Base-by-base conservation (phyloP, 2,888 invertebrate species). In the Agriopis leucophaearia region DNA sequence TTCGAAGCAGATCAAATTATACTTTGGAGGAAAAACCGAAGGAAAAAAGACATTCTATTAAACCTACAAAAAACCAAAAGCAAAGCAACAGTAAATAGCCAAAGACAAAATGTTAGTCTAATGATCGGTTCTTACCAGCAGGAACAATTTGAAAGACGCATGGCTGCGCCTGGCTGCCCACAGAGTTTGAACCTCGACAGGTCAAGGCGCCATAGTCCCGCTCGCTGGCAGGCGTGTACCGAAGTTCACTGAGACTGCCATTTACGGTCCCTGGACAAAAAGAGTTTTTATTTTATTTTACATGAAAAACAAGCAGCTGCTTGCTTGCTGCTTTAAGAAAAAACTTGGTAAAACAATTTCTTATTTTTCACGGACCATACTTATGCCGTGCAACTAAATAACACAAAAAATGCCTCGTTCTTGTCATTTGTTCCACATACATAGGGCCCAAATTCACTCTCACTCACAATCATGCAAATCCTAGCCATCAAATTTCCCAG, bases 121-220 rank as follows among this genome's bases (percentile, higher is more conserved):
- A 16, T 6, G 9, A 7, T 16, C 9, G 15, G 12, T 38, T 81
- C 89, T 94, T 88, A 97, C 97, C 97, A 89, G 97, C 97, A 55
- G 97, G 97, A 74, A 98, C 97, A 71, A 98, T 96, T 94, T 97
- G 97, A 88, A 97, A 98, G 81, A 97, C 95, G 87, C 98, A 98
- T 2, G 98, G 97, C 75, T 97, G 96, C 71, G 95, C 94, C 87
- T 98, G 98, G 73, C 96, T 95, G 54, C 98, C 98, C 74, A 98
- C 97, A 15, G 95, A 90, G 91, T 98, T 98, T 72, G 95, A 95
- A 13, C 97, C 98, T 92, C 97, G 96, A 82, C 98, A 98, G 18
- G 97, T 97, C 70, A 98, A 88, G 0, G 97, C 97, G 0, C 98
- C 98, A 85, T 98, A 98, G 90, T 98, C 98, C 68, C 97, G 94